Evolutionary conservation across 1,140 invertebrate genomes (phyloP).

Genomic region (Calephelis virginiensis): DNA sequence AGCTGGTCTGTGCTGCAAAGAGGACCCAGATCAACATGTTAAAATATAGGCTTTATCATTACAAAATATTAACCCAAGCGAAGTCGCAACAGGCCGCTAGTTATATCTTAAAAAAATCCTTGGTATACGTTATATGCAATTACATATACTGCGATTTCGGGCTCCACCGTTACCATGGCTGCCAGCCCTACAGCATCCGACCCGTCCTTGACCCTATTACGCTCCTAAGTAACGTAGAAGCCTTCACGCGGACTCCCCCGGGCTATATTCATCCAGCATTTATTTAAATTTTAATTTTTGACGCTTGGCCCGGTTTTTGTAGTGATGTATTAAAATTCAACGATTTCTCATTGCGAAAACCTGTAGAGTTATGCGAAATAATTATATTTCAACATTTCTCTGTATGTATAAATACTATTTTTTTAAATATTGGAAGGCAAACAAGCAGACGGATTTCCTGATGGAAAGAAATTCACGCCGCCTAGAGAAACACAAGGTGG

Average conservation of each 20-base stretch:
- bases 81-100: too few relatives aligned
- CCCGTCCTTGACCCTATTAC: conserved; percentile 17
- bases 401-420: too few relatives aligned
- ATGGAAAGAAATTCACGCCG: too few relatives aligned
- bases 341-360: not conserved
- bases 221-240: conserved; percentile 16
- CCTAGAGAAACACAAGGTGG: too few relatives aligned
- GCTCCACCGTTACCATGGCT: conserved; percentile 2
- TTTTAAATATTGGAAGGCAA: too few relatives aligned
- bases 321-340: conserved; percentile 13
- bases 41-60: too few relatives aligned
- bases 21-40: too few relatives aligned
- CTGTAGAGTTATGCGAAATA: not conserved
- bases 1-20: too few relatives aligned
- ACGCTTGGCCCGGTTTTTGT: conserved; percentile 15
- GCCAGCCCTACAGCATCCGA: conserved; percentile 13
- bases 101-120: too few relatives aligned
- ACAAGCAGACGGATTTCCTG: too few relatives aligned
- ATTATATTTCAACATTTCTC: not conserved
- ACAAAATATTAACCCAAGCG: too few relatives aligned
- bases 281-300: conserved; percentile 17
- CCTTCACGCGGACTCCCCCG: conserved; percentile 11
- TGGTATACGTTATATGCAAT: not conserved
- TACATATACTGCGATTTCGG: not conserved
- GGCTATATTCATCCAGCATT: conserved; percentile 15